phyloP scores from a whole-genome alignment of 2,888 invertebrate species.

The Carterocephalus palaemon region DNA sequence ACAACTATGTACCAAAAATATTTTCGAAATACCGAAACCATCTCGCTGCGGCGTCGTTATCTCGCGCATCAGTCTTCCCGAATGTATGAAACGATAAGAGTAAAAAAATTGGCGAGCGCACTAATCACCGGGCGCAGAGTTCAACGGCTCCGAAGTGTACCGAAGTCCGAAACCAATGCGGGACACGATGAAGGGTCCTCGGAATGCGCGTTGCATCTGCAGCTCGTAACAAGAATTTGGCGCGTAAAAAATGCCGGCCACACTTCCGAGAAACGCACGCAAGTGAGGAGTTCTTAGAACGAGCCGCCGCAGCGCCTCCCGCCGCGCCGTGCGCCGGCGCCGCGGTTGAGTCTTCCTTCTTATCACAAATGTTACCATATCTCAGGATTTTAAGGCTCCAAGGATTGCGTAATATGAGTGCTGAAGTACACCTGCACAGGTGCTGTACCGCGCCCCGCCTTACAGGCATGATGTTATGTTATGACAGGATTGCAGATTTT shows the following conservation, averaged over 20 bases:
- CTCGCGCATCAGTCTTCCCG: constrained; percentile 6
- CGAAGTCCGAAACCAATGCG: constrained; percentile 45
- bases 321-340: too few species aligned
- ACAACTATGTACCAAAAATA: neutral
- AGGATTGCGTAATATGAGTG: too few species aligned
- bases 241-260: constrained; percentile 41
- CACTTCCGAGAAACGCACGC: constrained; percentile 47
- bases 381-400: too few species aligned
- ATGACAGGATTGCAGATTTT: too few species aligned
- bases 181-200: constrained; percentile 32
- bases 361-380: constrained; percentile 36
- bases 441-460: too few species aligned
- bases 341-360: constrained; percentile 33
- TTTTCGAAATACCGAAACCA: neutral
- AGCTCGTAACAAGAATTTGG: constrained; percentile 53
- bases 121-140: constrained; percentile 28
- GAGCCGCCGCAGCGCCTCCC: too few species aligned
- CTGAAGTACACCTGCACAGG: too few species aligned
- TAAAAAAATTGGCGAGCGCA: constrained; percentile 16
- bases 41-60: constrained; percentile 5
- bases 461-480: too few species aligned
- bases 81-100: constrained; percentile 9
- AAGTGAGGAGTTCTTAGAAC: constrained; percentile 52
- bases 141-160: constrained; percentile 40
- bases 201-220: constrained; percentile 38